A percentile compares a stretch with the other conserved stretches of the same genome.
Evolutionary conservation across 2,797 vertebrate species (phyloP).

Genomic region (Enteromius afrohamiltoni): DNA sequence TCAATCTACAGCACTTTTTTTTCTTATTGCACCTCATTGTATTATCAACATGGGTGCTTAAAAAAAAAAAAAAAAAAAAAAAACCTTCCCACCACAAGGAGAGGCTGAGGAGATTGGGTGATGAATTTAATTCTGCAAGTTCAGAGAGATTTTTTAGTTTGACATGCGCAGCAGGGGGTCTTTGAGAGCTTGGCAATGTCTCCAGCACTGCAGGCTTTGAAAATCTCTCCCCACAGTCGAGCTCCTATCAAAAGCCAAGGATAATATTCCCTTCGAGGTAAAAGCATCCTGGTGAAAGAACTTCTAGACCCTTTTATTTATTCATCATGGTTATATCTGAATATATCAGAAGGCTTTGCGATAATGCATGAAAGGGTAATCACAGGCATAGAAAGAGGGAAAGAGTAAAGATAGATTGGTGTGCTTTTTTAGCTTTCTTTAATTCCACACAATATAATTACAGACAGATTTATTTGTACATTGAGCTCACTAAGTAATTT

Average conservation of each 20-base stretch:
- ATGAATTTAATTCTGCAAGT: slow-evolving; percentile 94
- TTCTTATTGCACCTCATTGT: slow-evolving; percentile 18
- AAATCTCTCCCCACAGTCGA: slow-evolving; percentile 89
- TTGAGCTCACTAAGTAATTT: slow-evolving; percentile 18
- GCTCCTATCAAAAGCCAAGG: slow-evolving; percentile 92
- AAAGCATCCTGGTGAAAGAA: slow-evolving; percentile 85
- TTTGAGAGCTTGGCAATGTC: slow-evolving; percentile 88
- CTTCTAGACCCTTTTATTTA: slow-evolving; percentile 90
- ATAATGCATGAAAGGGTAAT: slow-evolving; percentile 82
- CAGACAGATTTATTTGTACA: slow-evolving; percentile 24
- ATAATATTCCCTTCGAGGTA: slow-evolving; percentile 94
- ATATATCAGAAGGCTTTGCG: slow-evolving; percentile 83
- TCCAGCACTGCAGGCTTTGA: slow-evolving; percentile 89
- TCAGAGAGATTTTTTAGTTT: slow-evolving; percentile 97
- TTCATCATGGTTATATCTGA: slow-evolving; percentile 83
- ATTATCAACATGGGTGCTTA: slow-evolving; percentile 47
- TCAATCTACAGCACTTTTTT: slow-evolving; percentile 29
- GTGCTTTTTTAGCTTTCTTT: slow-evolving; percentile 34
- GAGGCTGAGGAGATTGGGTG: slow-evolving; percentile 77
- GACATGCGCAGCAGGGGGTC: slow-evolving; percentile 87
- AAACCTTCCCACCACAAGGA: slow-evolving; percentile 84
- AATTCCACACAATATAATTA: slow-evolving; percentile 45
- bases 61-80: slow-evolving; percentile 32
- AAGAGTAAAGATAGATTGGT: slow-evolving; percentile 45
- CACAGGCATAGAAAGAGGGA: slow-evolving; percentile 36